phyloP scores from a whole-genome alignment of 2,113 vertebrate genomes.

The Macrotus californicus region DNA sequence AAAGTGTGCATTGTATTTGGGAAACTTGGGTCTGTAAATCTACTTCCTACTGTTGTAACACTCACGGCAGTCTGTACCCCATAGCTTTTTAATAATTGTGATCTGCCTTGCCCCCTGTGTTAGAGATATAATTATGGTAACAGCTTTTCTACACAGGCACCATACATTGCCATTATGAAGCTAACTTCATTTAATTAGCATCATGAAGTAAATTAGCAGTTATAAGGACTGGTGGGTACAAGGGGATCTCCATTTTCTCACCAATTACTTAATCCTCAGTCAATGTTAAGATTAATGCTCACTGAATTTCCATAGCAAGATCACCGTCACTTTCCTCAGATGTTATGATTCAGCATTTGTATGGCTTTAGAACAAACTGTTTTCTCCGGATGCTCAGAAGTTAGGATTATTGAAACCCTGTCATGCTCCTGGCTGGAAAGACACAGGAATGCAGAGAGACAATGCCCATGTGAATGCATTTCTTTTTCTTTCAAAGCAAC shows the following conservation, averaged over 20 bases:
- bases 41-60: conserved; percentile 52
- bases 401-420: conserved; percentile 30
- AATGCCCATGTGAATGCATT: neutral
- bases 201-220: conserved; percentile 82
- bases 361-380: conserved; percentile 47
- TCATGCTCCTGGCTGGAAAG: conserved; percentile 13
- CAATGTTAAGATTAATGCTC: conserved; percentile 75
- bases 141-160: conserved; percentile 75
- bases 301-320: conserved; percentile 65
- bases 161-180: conserved; percentile 80
- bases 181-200: conserved; percentile 81
- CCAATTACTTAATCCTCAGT: conserved; percentile 80
- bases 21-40: conserved; percentile 67
- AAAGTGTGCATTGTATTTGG: conserved; percentile 48
- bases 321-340: conserved; percentile 44
- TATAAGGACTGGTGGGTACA: conserved; percentile 76
- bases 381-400: conserved; percentile 29
- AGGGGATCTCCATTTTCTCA: conserved; percentile 79
- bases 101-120: conserved; percentile 72
- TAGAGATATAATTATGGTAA: conserved; percentile 82
- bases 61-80: conserved; percentile 62
- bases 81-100: conserved; percentile 78
- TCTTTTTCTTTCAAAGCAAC: conserved; percentile 37
- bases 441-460: neutral
- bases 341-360: conserved; percentile 46